Base-by-base conservation (phyloP, 92 coral and sea anemone genomes). In the Heteractis magnifica region DNA sequence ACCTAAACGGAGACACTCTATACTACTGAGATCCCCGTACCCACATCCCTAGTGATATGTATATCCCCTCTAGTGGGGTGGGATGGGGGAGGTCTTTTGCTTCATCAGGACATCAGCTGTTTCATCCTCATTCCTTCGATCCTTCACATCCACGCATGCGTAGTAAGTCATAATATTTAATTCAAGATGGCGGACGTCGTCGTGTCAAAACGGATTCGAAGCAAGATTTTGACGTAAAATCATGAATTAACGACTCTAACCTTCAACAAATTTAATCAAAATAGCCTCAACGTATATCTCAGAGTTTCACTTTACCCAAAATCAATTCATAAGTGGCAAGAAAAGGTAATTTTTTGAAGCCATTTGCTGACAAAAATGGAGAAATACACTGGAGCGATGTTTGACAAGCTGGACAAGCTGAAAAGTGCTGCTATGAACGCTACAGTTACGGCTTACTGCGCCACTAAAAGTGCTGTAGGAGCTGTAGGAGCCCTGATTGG, bases 401-500 rank as follows among this genome's bases (percentile, higher is more conserved):
- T 91, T 64, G 94, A 88, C 88, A 90, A 90, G 71, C 85, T 91
- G 58, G 94, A 91, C 71, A 90, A 90, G 59, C 77, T 91, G n/a
- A 91, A 91, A 76, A 88, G 88, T 51, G 94, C 92, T 26, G 94
- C 94, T 21, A 79, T 84, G 81, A 88, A 84, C 51, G 94, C 92
- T 26, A 91, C 94, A 34, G 94, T 91, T 6, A 88, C 94, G 26
- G 94, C 98, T 75, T 97, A 94, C 21, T 85, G 98, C 21, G 94
- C 95, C 56, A 96, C 97, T 8, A 94, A 92, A 18, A 90, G 89
- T 71, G 99, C 95, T 18, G 95, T 93, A 1, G 96, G 97, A 11
- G 93, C 96, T 13, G 96, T 95, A 8, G 90, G 94, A 21, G 93
- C 99, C 7, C 86, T 96, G 34, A 89, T 96, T 55, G 99, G 99